These are phyloP conservation scores for Cydia strobilella DNA, from an alignment of 1,140 invertebrate genomes.

Conservation along the genomic window DNA sequence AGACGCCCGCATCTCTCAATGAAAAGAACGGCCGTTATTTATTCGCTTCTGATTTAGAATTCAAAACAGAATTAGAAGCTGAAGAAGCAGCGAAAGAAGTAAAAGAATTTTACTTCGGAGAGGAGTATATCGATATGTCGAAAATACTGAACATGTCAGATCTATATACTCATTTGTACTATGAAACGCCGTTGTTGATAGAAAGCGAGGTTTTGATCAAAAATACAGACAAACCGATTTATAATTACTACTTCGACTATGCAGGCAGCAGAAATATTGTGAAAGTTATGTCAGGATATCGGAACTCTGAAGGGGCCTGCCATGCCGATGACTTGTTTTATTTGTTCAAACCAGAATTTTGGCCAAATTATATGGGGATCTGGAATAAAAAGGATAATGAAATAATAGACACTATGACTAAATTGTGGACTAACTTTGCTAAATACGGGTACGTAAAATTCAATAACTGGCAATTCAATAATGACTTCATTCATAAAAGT, in stretches of 20 bases:
- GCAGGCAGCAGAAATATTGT: conserved; percentile 59
- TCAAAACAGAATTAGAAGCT: conserved; percentile 52
- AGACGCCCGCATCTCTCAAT: conserved; percentile 50
- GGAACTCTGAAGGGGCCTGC: conserved; percentile 54
- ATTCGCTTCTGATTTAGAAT: conserved; percentile 66
- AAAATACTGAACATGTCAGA: conserved; percentile 53
- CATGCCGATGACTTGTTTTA: conserved; percentile 73
- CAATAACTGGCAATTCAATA: too few relatives aligned
- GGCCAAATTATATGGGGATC: conserved; percentile 51
- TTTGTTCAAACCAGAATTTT: conserved; percentile 57
- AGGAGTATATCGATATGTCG: conserved; percentile 52
- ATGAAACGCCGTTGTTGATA: conserved; percentile 59
- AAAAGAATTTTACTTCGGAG: conserved; percentile 63
- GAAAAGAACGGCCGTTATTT: conserved; percentile 59
- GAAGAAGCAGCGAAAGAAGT: conserved; percentile 45
- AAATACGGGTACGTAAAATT: conserved; percentile 63
- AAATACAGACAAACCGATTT: conserved; percentile 49
- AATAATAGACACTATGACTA: conserved; percentile 60
- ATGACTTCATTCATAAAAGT: too few relatives aligned
- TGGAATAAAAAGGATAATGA: conserved; percentile 50
- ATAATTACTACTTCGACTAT: conserved; percentile 69
- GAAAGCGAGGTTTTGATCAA: conserved; percentile 53
- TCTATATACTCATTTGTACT: conserved; percentile 65
- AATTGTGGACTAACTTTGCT: conserved; percentile 71
- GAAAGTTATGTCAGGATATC: conserved; percentile 50